Evolutionary conservation across 2,888 invertebrate genomes (phyloP).

Genomic region (Cheilosia scutellata): DNA sequence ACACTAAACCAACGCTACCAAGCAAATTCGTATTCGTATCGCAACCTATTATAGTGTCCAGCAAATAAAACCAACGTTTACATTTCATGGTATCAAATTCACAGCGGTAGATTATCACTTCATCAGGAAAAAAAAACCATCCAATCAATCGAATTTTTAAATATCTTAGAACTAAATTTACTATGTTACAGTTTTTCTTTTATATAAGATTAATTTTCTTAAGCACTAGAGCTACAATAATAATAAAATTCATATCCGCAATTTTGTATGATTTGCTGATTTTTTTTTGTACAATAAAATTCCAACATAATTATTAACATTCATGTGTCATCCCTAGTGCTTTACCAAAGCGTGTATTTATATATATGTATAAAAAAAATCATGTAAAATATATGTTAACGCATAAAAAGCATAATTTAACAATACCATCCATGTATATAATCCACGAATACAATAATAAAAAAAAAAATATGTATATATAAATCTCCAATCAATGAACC

Average conservation of each 20-base stretch:
- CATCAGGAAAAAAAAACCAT: constrained; percentile 53
- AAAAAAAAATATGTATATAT: constrained; percentile 59
- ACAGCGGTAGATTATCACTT: constrained; percentile 11
- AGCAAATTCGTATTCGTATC: too few relatives aligned
- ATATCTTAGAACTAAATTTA: constrained; percentile 65
- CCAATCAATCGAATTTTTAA: constrained; percentile 58
- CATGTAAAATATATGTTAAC: constrained; percentile 60
- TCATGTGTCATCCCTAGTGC: constrained; percentile 74
- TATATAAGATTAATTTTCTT: constrained; percentile 63
- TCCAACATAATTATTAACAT: constrained; percentile 72
- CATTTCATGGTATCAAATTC: too few relatives aligned
- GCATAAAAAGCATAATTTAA: constrained; percentile 74
- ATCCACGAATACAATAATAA: constrained; percentile 62
- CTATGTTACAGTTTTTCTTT: constrained; percentile 66
- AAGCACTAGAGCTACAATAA: constrained; percentile 72
- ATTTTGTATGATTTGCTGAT: constrained; percentile 37
- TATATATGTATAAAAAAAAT: constrained; percentile 43
- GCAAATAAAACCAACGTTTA: too few relatives aligned
- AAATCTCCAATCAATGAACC: constrained; percentile 70
- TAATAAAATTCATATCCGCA: constrained; percentile 47
- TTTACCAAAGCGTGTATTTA: constrained; percentile 75
- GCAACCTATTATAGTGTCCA: too few relatives aligned
- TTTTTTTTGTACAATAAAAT: constrained; percentile 70
- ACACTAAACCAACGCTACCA: too few relatives aligned
- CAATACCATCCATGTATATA: constrained; percentile 70